Evolutionary conservation across 2,797 vertebrate genomes (phyloP).

Genomic region (Sphenodon punctatus): DNA sequence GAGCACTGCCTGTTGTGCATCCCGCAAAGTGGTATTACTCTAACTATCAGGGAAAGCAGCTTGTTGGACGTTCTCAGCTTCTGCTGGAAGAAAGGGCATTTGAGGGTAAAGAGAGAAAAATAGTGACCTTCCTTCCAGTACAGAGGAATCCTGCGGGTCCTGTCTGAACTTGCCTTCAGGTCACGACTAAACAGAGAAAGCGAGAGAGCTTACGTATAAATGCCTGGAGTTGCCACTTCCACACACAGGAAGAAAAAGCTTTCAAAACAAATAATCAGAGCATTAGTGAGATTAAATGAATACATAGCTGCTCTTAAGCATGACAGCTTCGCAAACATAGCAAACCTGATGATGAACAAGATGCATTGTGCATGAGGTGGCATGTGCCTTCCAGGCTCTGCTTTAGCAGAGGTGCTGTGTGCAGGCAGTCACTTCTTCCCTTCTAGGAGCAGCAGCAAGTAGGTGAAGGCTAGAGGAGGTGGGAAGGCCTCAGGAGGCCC

Average conservation of each 20-base stretch:
- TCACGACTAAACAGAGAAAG: background rate
- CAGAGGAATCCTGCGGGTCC: background rate
- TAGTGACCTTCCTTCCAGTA: background rate
- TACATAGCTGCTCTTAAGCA: slow-evolving; percentile 29
- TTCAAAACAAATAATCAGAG: slow-evolving; percentile 29
- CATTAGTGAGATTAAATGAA: slow-evolving; percentile 24
- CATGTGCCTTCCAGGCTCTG: background rate
- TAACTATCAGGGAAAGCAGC: background rate
- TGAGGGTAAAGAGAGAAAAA: background rate
- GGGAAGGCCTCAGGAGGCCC: background rate
- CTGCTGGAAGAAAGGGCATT: background rate
- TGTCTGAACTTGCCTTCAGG: slow-evolving; percentile 24
- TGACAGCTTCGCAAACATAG: slow-evolving; percentile 34
- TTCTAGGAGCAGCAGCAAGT: background rate
- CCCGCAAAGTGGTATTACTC: background rate
- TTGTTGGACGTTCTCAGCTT: background rate
- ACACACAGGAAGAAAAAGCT: slow-evolving; percentile 14
- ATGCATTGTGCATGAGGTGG: background rate
- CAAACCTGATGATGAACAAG: slow-evolving; percentile 1
- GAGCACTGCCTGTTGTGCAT: background rate
- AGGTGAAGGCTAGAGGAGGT: background rate
- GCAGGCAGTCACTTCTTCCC: background rate
- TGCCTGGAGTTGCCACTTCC: background rate
- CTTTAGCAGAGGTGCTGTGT: background rate
- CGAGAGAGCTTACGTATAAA: background rate